Conservation (phyloP, 2,888 invertebrate genomes). For the Rhamnusium bicolor region DNA sequence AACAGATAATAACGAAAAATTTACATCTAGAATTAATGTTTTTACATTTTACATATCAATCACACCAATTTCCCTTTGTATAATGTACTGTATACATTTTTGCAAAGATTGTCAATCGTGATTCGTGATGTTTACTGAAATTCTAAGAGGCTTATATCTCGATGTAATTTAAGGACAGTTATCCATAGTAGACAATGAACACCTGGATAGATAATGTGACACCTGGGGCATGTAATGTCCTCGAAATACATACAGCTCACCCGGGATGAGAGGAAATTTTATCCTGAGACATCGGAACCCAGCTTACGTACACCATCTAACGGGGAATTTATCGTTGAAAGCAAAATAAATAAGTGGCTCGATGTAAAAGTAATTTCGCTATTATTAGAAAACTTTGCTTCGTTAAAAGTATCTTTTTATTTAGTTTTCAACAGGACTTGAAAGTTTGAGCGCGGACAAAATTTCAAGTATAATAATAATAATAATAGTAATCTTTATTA, state of each 20-base stretch:
- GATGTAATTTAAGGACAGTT: conserved; percentile 20
- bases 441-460: background rate
- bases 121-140: conserved; percentile 3
- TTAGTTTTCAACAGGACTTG: conserved; percentile 4
- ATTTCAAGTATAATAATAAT: too few species aligned
- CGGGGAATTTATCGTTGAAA: conserved; percentile 58
- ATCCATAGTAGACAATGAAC: conserved; percentile 38
- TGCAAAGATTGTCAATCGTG: background rate
- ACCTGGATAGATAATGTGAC: conserved; percentile 58
- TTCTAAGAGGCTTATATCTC: conserved; percentile 7
- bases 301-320: conserved; percentile 40
- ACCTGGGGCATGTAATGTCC: conserved; percentile 61
- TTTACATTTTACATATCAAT: too few species aligned
- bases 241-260: conserved; percentile 59
- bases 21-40: too few species aligned
- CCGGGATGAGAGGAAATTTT: conserved; percentile 55
- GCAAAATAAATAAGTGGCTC: conserved; percentile 57
- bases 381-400: conserved; percentile 38
- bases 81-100: background rate
- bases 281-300: conserved; percentile 50
- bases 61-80: too few species aligned
- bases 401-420: conserved; percentile 24
- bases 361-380: conserved; percentile 35
- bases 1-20: too few species aligned
- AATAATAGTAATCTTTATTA: too few species aligned